Percentiles rank a stretch among this genome's conserved stretches.
phyloP scores from a whole-genome alignment of 2,888 invertebrate genomes.

The Ochropacha duplaris region DNA sequence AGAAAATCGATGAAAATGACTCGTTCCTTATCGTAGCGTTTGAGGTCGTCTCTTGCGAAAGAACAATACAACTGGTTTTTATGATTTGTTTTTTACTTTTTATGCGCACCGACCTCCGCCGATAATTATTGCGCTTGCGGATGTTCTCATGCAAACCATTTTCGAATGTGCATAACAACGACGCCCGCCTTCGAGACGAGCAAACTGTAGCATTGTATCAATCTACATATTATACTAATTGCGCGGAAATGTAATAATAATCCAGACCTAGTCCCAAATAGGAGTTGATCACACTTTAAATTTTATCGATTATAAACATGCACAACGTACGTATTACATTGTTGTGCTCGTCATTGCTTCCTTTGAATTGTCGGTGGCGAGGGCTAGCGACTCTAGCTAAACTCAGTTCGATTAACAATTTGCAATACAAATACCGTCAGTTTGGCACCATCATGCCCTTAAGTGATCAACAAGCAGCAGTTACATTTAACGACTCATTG shows the following conservation, averaged over 20 bases:
- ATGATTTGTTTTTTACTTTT: conserved; percentile 73
- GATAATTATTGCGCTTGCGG: conserved; percentile 48
- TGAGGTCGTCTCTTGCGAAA: conserved; percentile 62
- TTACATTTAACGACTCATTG: conserved; percentile 78
- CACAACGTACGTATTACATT: neutral
- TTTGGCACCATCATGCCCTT: conserved; percentile 66
- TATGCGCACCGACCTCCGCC: conserved; percentile 40
- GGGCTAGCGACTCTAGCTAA: conserved; percentile 2
- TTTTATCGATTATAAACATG: neutral
- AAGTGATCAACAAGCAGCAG: conserved; percentile 62
- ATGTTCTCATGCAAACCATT: conserved; percentile 50
- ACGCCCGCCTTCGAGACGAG: neutral
- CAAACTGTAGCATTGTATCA: neutral
- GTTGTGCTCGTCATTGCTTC: conserved; percentile 7
- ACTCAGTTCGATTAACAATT: conserved; percentile 41
- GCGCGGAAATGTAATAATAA: neutral
- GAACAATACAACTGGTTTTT: conserved; percentile 79
- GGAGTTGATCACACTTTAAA: conserved; percentile 9
- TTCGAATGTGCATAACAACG: conserved; percentile 22
- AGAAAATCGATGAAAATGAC: conserved; percentile 60
- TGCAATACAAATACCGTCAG: conserved; percentile 46
- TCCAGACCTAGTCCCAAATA: conserved; percentile 4
- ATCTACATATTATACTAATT: neutral
- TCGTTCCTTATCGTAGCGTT: conserved; percentile 62
- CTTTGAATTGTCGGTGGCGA: neutral